These are phyloP conservation scores for Novumbra hubbsi DNA, from an alignment of 2,797 vertebrate species.

Conservation along the genomic window DNA sequence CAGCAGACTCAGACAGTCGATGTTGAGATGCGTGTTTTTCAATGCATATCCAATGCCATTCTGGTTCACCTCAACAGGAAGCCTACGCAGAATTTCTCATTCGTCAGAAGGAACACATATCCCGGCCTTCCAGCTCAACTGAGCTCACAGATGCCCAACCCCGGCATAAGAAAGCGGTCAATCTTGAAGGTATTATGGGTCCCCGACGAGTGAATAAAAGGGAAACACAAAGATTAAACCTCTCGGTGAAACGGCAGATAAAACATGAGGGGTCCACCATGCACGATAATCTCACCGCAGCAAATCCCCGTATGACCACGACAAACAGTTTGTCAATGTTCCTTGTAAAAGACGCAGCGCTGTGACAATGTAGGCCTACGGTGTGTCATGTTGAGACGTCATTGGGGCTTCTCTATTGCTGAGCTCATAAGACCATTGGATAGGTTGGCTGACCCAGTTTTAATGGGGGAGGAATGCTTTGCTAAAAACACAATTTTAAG, in stretches of 20 bases:
- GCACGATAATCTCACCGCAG: slow-evolving; percentile 46
- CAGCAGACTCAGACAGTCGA: too few species aligned
- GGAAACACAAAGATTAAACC: slow-evolving; percentile 33
- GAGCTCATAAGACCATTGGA: slow-evolving; percentile 30
- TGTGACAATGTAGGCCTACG: slow-evolving; percentile 21
- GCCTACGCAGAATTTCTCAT: too few species aligned
- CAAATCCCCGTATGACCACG: slow-evolving; percentile 49
- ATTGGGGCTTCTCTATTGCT: slow-evolving; percentile 43
- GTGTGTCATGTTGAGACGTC: slow-evolving; percentile 32
- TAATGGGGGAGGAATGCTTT: neutral
- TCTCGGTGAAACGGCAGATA: slow-evolving; percentile 51
- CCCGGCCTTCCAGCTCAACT: too few species aligned
- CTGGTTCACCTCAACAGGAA: too few species aligned
- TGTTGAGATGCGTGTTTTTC: too few species aligned
- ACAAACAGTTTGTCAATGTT: slow-evolving; percentile 29
- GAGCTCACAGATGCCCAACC: too few species aligned
- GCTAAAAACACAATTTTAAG: neutral
- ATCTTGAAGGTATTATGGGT: neutral
- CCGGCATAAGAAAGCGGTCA: neutral
- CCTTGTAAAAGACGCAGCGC: slow-evolving; percentile 37
- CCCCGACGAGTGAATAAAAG: neutral
- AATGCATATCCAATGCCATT: too few species aligned
- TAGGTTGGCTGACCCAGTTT: neutral
- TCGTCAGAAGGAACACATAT: too few species aligned
- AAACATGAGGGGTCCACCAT: neutral